phyloP scores from a whole-genome alignment of 1,140 invertebrate species.

The Solenopsis invicta region DNA sequence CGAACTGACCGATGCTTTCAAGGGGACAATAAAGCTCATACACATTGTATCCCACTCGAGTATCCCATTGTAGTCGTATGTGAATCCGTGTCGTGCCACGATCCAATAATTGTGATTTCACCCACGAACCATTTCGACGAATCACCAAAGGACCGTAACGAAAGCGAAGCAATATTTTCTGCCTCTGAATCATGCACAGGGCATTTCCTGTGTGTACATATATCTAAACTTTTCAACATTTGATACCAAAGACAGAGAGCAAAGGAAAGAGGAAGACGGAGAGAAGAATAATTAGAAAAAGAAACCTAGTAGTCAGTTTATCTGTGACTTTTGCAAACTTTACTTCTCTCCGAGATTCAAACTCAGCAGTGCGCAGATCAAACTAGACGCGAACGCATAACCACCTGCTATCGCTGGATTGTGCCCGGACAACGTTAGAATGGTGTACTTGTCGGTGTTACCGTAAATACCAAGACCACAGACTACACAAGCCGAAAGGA shows the following conservation, averaged over 20 bases:
- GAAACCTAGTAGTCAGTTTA: background rate
- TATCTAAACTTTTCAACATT: background rate
- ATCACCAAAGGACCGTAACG: slow-evolving; percentile 70
- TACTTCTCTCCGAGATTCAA: background rate
- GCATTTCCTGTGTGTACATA: background rate
- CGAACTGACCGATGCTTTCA: slow-evolving; percentile 77
- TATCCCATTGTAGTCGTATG: slow-evolving; percentile 75
- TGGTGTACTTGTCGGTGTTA: slow-evolving; percentile 26
- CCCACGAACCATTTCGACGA: slow-evolving; percentile 70
- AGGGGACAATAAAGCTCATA: slow-evolving; percentile 78
- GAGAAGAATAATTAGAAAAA: background rate
- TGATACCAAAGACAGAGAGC: background rate
- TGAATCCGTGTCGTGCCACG: slow-evolving; percentile 66
- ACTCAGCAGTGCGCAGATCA: slow-evolving; percentile 3
- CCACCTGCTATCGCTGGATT: slow-evolving; percentile 34
- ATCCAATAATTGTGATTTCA: slow-evolving; percentile 77
- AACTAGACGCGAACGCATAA: slow-evolving; percentile 39
- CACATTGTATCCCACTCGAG: slow-evolving; percentile 77
- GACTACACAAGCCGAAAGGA: slow-evolving; percentile 38
- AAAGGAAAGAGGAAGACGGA: background rate
- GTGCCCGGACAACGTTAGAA: slow-evolving; percentile 22
- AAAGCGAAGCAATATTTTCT: slow-evolving; percentile 42
- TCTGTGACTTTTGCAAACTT: background rate
- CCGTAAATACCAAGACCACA: slow-evolving; percentile 45
- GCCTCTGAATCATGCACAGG: slow-evolving; percentile 33